Base-by-base conservation (phyloP, 2,888 invertebrate species). In the Nudaria mundana region DNA sequence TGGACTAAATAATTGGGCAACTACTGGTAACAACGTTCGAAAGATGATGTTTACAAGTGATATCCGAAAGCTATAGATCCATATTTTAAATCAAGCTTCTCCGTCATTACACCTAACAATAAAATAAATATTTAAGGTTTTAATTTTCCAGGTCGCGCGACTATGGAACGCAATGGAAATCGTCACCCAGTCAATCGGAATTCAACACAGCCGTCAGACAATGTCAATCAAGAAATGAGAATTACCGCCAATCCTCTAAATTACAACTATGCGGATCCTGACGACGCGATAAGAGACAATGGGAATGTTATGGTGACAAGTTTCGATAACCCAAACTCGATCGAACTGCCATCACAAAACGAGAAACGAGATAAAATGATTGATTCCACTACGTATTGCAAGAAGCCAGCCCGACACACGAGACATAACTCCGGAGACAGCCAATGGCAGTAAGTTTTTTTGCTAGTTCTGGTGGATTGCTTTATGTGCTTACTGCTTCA, bases 201-300 rank as follows among this genome's bases (percentile, higher is more conserved):
- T 55, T 81, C 83, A 0, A 53, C 75, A 0, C 83, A 78, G 51
- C 80, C 67, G 3, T 43, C 59, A 0, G 81, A 77, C 55, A 82
- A 87, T 66, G 65, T 87, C 52, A 77, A 76, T 63, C 66, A 78
- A 47, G 86, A 93, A 77, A 94, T 95, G 82, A 89, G 95, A 43
- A 95, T 96, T 54, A 95, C 95, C 14, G 90, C 92, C 43, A 95
- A 95, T 79, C 95, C 95, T 0, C 89, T 95, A 56, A 93, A 90
- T 75, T 89, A 89, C 66, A 93, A 92, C 74, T 94, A 93, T 69
- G 91, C 91, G 12, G 92, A 92, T 55, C 92, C 92, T 0, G 92
- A 92, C 23, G 92, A 92, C 71, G 91, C 91, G 5, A 90, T 90
- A 38, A 74, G 76, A 8, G 86, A 84, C 53, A 79, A 90, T 36